These are phyloP conservation scores for Sipha maydis DNA, from an alignment of 2,888 invertebrate genomes.

Conservation along the genomic window DNA sequence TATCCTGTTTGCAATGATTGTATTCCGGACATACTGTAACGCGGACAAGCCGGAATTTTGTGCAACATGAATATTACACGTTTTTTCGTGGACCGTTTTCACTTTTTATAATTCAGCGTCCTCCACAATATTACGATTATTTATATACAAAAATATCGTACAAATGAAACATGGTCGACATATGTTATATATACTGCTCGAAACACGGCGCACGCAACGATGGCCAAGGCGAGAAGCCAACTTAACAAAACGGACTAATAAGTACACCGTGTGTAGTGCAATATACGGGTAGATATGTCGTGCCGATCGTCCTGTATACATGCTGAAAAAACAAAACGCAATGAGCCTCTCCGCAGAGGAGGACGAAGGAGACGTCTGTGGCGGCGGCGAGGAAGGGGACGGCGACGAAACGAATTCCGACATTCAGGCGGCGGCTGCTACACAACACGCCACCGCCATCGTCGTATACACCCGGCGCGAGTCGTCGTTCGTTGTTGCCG, in stretches of 20 bases:
- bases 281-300: background rate
- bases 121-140: no score
- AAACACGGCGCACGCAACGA: no score
- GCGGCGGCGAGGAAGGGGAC: background rate
- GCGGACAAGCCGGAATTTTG: no score
- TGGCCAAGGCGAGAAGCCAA: no score
- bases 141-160: no score
- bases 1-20: no score
- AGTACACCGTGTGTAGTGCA: background rate
- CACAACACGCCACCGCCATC: background rate
- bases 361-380: background rate
- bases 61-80: no score
- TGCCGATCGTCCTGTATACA: constrained; percentile 7
- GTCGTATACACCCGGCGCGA: background rate
- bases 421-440: constrained; percentile 18
- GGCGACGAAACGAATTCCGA: constrained; percentile 46
- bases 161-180: no score
- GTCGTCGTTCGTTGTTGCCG: background rate
- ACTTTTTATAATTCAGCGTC: no score
- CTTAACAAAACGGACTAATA: background rate
- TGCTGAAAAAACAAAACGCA: constrained; percentile 19
- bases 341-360: background rate
- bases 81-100: no score
- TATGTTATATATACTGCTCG: no score
- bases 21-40: no score